Evolutionary conservation across 1,140 invertebrate genomes (phyloP), one percentile per base, ranked within the genome.

Genomic region (Drosophila murphyi): DNA sequence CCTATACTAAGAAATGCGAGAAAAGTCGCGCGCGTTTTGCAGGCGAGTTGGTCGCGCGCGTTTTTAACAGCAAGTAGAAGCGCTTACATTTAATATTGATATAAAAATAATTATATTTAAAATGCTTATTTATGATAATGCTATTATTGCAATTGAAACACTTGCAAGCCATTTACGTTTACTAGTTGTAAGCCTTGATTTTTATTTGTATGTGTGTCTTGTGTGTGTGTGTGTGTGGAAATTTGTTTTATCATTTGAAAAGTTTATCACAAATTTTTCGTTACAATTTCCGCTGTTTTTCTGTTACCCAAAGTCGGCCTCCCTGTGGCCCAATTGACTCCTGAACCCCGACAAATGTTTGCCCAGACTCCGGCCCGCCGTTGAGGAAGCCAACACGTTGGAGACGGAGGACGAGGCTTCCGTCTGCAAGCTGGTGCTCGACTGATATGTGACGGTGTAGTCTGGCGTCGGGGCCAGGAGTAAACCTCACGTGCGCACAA

Each of bases 401-500:
- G 76, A 29, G 12, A 29, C 31, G 6, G 78, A 47, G n/a, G 39
- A 43, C 10, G 4, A n/a, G 5, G 61, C 50, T 57, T 87, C 83
- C 60, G 52, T n/a, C 43, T 72, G 80, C 47, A 74, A 12, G 35
- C 57, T 56, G 31, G 43, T 51, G 50, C 39, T 70, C 65, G 81
- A 80, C 71, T 92, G 90, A 92, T 92, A 92, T 92, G 91, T 92
- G 54, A 80, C 68, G 72, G 88, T 75, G 60, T 87, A 90, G 71
- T 93, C 91, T 83, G 83, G 80, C 60, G 87, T 92, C 79, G 95
- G 95, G 91, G 95, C 95, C 94, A 96, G 93, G 92, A 96, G 94
- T 94, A 95, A 95, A 48, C 95, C 95, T 96, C 95, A 96, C 95
- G 95, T 95, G 83, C 94, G 93, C 78, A 96, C 95, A 81, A 96